These are phyloP conservation scores for Halyomorpha halys DNA, from an alignment of 1,140 invertebrate genomes.

Conservation along the genomic window DNA sequence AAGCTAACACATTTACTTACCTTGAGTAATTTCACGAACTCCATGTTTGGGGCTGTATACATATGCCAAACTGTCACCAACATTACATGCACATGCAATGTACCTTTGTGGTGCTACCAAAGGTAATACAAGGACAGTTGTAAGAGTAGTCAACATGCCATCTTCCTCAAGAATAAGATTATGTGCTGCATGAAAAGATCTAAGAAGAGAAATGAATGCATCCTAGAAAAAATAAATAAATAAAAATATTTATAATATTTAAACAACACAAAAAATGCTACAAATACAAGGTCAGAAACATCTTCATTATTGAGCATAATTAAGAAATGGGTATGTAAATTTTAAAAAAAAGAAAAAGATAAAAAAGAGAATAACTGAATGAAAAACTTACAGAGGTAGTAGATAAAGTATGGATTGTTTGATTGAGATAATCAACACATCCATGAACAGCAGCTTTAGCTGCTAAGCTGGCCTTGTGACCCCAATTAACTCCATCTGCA, in stretches of 20 bases:
- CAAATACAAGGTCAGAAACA: too few relatives aligned
- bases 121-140: conserved; percentile 65
- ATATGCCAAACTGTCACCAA: conserved; percentile 82
- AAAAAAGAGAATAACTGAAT: too few relatives aligned
- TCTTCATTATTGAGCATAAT: too few relatives aligned
- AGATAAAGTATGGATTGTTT: conserved; percentile 51
- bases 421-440: conserved; percentile 73
- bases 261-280: too few relatives aligned
- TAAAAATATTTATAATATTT: not conserved
- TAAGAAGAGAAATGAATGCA: conserved; percentile 65
- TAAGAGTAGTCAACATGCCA: conserved; percentile 77
- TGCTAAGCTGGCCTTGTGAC: conserved; percentile 76
- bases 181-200: conserved; percentile 80
- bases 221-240: conserved; percentile 42
- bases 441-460: conserved; percentile 80
- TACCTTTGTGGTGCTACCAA: conserved; percentile 44
- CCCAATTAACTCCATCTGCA: conserved; percentile 92
- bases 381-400: conserved; percentile 31
- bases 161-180: conserved; percentile 75
- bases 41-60: conserved; percentile 70
- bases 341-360: too few relatives aligned
- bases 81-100: conserved; percentile 81
- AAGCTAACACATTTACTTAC: conserved; percentile 33
- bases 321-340: too few relatives aligned
- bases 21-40: conserved; percentile 59